Base-by-base conservation (phyloP, 2,888 invertebrate species). In the Lingula anatina region DNA sequence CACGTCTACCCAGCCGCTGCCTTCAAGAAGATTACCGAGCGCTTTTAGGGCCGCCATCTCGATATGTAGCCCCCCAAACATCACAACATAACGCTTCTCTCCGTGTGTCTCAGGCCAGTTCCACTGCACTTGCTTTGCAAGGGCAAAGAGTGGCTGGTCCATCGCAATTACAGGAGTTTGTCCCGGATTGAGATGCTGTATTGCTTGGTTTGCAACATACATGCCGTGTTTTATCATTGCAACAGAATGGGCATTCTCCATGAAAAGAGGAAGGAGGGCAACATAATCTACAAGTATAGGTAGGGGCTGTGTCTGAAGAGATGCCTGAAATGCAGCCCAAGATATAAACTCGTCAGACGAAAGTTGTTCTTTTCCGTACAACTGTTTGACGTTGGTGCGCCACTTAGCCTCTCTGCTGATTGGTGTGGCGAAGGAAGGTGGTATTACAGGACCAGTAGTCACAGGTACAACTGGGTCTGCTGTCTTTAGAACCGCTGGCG, bases 21-120 rank as follows among this genome's bases (percentile, higher is more conserved):
- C 60, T 23, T 60, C 38, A 5, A 68, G 47, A 38, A 53, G 49
- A 37, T 50, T 47, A 9, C 66, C 66, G 18, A 66, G 27, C 2
- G 57, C 50, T 42, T 54, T 61, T 47, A 64, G 47, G 18, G 56
- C 49, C 12, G 64, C 62, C 56, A 65, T 62, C 44, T 69, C 66
- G 43, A 61, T 65, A 49, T 70, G 67, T 31, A 70, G 51, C 25
- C 67, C 67, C 7, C 66, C 68, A 41, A 70, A 52, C 57, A 68
- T 59, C 3, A 67, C 50, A 15, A 68, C 53, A 45, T 59, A 53
- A 24, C 55, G 53, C 9, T 61, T 50, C 46, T 69, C 64, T 4
- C 64, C 65, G 51, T 58, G 56, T n/a, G 25, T n/a, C 2, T 65
- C 53, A 15, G 62, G 66, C 53, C 56, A 65, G 4, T 51, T 41